Conservation (phyloP, 2,113 vertebrate species). For the Labrus mixtus region DNA sequence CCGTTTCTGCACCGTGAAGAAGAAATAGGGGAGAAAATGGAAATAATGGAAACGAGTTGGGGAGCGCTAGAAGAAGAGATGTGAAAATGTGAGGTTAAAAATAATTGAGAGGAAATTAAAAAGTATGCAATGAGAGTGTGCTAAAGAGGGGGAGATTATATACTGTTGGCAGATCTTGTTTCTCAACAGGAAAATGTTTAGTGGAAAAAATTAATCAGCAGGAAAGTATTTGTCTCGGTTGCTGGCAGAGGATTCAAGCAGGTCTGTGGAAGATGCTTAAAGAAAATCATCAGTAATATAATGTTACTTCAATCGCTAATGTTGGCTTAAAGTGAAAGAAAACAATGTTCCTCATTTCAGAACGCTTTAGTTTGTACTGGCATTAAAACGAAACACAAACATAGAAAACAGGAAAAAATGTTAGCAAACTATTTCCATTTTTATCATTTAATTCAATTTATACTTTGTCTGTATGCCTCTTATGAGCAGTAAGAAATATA, state of each 20-base stretch:
- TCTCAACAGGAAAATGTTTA: conserved; percentile 53
- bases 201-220: conserved; percentile 46
- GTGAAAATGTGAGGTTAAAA: conserved; percentile 1
- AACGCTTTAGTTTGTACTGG: no score
- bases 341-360: no score
- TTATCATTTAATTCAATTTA: no score
- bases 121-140: not conserved
- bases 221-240: conserved; percentile 7
- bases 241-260: conserved; percentile 42
- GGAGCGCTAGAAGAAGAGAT: not conserved
- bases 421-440: no score
- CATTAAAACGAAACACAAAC: no score
- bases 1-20: not conserved
- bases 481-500: no score
- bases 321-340: no score
- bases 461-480: no score
- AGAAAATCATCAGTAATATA: not conserved
- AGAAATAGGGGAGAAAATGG: not conserved
- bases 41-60: not conserved
- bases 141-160: conserved; percentile 30
- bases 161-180: conserved; percentile 30
- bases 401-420: no score
- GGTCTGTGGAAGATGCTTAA: conserved; percentile 25
- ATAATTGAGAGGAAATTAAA: conserved; percentile 24
- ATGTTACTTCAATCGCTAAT: no score